Percentiles rank a stretch among this genome's conserved stretches.
These are phyloP conservation scores for Manis javanica DNA, from an alignment of 2,797 vertebrate genomes.

Conservation along the genomic window DNA sequence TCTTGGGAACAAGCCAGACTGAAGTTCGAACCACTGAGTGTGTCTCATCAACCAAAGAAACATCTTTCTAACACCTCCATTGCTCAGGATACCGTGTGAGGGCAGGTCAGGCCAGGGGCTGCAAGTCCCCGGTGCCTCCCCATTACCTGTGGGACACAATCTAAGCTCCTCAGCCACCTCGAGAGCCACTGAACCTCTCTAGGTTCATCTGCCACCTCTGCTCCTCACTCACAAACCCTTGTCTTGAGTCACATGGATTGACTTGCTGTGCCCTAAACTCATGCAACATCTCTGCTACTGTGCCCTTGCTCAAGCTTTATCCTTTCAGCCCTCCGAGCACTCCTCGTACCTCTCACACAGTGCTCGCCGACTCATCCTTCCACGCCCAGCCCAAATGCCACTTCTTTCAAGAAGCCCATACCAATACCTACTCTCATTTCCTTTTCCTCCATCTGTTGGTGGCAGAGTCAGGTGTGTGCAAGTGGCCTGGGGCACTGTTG, in stretches of 20 bases:
- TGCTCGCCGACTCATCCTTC: not conserved
- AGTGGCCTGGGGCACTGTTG: not conserved
- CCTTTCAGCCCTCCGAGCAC: not conserved
- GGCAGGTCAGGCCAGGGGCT: not conserved
- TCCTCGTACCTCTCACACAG: not conserved
- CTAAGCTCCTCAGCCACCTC: not conserved
- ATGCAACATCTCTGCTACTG: not conserved
- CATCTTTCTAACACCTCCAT: not conserved
- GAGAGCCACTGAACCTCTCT: not conserved
- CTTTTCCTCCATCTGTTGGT: not conserved
- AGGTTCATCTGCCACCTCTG: not conserved
- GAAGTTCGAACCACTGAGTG: not conserved
- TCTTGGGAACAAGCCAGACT: not conserved
- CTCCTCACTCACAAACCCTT: not conserved
- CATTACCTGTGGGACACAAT: not conserved
- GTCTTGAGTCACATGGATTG: not conserved
- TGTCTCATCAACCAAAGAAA: conserved; percentile 8
- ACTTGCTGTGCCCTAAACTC: not conserved
- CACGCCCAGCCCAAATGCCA: not conserved
- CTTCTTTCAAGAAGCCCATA: not conserved
- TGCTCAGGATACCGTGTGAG: not conserved
- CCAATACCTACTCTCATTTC: not conserved
- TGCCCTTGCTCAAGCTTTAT: not conserved
- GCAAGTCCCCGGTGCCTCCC: not conserved
- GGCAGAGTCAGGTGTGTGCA: not conserved